A percentile compares a stretch with the other conserved stretches of the same genome.
These are phyloP conservation scores for Maccullochella peelii DNA, from an alignment of 2,113 vertebrate genomes.

Conservation along the genomic window DNA sequence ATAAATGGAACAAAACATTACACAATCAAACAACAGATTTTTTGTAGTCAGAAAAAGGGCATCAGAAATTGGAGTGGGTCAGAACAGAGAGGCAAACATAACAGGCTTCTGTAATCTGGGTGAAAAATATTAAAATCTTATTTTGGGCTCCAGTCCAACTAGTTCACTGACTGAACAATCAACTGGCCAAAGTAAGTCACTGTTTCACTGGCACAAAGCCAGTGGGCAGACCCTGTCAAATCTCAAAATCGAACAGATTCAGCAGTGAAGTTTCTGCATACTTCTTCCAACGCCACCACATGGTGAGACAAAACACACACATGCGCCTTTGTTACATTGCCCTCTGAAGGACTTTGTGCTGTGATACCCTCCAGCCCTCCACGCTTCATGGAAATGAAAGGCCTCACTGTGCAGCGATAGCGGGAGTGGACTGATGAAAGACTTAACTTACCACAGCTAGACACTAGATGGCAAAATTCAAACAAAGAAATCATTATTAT, in stretches of 20 bases:
- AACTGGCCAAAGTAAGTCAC: neutral
- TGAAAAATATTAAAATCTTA: conserved; percentile 28
- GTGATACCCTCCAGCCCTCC: conserved; percentile 9
- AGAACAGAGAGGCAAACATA: neutral
- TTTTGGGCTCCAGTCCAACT: conserved; percentile 39
- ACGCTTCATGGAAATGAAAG: conserved; percentile 36
- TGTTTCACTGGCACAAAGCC: conserved; percentile 22
- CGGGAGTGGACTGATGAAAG: conserved; percentile 38
- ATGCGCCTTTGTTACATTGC: conserved; percentile 39
- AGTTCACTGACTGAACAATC: neutral
- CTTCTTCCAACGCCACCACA: conserved; percentile 31
- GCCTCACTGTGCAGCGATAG: conserved; percentile 39
- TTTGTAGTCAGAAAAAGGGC: neutral
- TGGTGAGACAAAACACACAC: conserved; percentile 27
- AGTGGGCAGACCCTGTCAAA: neutral
- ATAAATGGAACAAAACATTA: neutral
- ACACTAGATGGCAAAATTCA: neutral
- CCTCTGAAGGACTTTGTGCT: conserved; percentile 11
- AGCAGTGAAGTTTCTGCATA: neutral
- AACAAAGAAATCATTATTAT: conserved; percentile 23
- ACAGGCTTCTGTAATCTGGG: conserved; percentile 13
- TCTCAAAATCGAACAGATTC: conserved; percentile 13
- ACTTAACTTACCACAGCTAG: neutral
- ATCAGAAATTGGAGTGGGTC: neutral
- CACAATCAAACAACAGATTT: neutral